Base-by-base conservation (phyloP, 2,888 invertebrate species). In the Dryadula phaetusa region DNA sequence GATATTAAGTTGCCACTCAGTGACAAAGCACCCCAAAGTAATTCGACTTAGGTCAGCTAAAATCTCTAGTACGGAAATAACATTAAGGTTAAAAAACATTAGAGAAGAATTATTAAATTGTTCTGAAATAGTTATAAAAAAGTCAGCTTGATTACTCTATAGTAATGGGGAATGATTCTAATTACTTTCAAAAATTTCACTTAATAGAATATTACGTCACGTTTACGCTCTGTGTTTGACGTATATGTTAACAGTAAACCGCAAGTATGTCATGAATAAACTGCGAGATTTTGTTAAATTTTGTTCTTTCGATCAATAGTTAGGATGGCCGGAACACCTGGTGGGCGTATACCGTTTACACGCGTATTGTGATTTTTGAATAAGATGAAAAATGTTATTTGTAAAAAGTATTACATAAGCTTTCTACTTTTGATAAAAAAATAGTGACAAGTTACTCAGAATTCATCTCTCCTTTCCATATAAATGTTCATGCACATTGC, bases 271-370 rank as follows among this genome's bases (percentile, higher is more conserved):
- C 37, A 20, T 10, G 20, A 46, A 46, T 12, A 12, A 46, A 22
- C 10, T 46, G 22, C 10, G 76, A 79, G 80, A 78, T 87, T 88
- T 88, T 89, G 88, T 88, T 87, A 86, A 87, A 89, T 86, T 84
- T 84, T 46, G 46, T 46, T 46, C 20, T 20, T 46, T 22, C 82
- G 78, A 81, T 82, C 79, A 37, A 37, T 62, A 49, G 49, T 83
- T 82, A 77, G 79, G 79, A 84, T 85, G 82, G 85, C 80, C 83
- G 80, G 79, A 77, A 76, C 88, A 89, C 90, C 88, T 89, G 89
- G 75, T 77, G 79, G 78, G 85, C 84, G 86, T 85, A 80, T 88
- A 85, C 89, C 85, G 82, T 76, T 82, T 83, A 85, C 84, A 77
- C 78, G 78, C 76, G 76, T 76, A 75, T 71, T 76, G 73, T 72